Conservation (phyloP, 2,888 invertebrate species). For the Fragum sueziense region DNA sequence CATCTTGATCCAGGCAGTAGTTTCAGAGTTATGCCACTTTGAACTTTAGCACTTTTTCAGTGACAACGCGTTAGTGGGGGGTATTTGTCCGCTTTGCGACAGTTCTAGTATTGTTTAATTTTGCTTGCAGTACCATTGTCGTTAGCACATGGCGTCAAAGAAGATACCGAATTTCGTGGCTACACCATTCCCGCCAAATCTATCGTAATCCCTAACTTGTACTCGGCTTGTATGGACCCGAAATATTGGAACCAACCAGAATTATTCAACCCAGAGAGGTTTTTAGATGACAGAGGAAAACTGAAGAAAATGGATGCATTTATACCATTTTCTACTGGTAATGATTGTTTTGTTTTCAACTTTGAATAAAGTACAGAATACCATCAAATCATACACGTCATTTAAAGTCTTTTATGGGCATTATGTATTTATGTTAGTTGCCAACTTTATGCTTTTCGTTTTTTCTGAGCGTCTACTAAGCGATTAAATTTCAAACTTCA, state of each 20-base stretch:
- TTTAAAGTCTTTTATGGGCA: too few species aligned
- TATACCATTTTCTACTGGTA: conserved; percentile 35
- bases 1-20: neutral
- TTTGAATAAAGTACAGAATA: too few species aligned
- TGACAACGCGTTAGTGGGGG: too few species aligned
- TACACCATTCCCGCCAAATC: conserved; percentile 1
- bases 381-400: too few species aligned
- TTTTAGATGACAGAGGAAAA: conserved; percentile 28
- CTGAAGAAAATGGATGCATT: conserved; percentile 15
- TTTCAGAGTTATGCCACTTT: too few species aligned
- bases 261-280: conserved; percentile 29
- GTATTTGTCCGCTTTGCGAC: too few species aligned
- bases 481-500: too few species aligned
- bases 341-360: too few species aligned
- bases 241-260: conserved; percentile 32
- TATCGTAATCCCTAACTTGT: conserved; percentile 13
- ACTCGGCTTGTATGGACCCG: conserved; percentile 19
- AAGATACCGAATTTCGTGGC: neutral
- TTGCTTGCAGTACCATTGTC: conserved; percentile 5
- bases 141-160: neutral
- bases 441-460: too few species aligned
- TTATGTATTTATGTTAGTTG: too few species aligned
- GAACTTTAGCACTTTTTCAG: too few species aligned
- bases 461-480: too few species aligned
- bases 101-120: neutral